These are phyloP conservation scores for Aphrophora alni DNA, from an alignment of 2,888 invertebrate species.

Conservation along the genomic window DNA sequence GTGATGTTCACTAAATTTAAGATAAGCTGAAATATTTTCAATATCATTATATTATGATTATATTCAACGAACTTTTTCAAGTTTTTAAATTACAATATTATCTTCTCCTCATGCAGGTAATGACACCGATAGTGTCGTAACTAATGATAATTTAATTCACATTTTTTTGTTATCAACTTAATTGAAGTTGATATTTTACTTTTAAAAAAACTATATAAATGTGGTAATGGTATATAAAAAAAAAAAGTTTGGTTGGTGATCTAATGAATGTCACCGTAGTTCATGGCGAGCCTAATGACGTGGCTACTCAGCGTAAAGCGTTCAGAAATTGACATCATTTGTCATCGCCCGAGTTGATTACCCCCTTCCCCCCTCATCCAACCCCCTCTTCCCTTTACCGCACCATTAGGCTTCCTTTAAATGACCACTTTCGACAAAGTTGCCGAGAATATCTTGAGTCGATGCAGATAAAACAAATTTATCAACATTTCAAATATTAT, in stretches of 20 bases:
- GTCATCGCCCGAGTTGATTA: conserved; percentile 5
- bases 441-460: neutral
- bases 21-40: no score
- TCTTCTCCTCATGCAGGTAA: no score
- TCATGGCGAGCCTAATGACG: neutral
- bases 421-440: conserved; percentile 14
- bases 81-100: no score
- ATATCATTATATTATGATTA: no score
- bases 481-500: neutral
- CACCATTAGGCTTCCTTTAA: conserved; percentile 36
- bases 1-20: no score
- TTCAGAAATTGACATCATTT: conserved; percentile 2
- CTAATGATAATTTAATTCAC: conserved; percentile 3
- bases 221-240: neutral
- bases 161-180: neutral
- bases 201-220: neutral
- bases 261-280: neutral
- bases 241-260: neutral
- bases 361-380: neutral
- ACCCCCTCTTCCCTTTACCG: neutral
- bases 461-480: neutral
- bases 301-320: neutral
- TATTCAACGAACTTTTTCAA: no score
- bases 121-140: neutral
- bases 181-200: neutral